Evolutionary conservation across 2,113 vertebrate species (phyloP), one percentile per base, ranked within the genome.

Genomic region (Albula goreensis): DNA sequence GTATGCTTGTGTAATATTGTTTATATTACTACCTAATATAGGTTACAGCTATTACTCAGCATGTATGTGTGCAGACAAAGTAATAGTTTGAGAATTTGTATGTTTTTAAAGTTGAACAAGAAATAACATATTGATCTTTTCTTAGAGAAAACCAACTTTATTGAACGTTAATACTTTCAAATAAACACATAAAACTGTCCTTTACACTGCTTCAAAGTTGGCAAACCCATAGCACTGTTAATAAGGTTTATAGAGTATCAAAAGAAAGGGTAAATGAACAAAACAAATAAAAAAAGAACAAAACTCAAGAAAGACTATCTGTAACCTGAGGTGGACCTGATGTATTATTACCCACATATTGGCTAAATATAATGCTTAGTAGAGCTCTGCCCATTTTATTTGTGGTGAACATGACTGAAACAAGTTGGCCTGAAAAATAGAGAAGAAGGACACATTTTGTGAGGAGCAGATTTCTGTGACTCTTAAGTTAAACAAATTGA

Each of bases 401-500:
- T 60, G 8, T 15, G 8, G 56, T 15, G 56, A 3, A 3, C 22
- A 19, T 19, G 17, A 66, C 60, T 22, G 60, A 49, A 53, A 81
- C 12, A 48, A 41, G 17, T 60, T 3, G 1, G 31, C 31, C 31
- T 41, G 31, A 81, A 11, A 82, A 53, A 80, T 88, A 86, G 84
- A 86, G 12, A 79, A 41, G 66, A 82, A 3, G 89, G 6, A 83
- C 78, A 81, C 57, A 66, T 89, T 85, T 79, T 88, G 63, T 56
- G 86, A 88, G 89, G 77, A 88, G 87, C 89, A 89, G 86, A 88
- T 90, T 92, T 91, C 90, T 91, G 86, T 90, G 83, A 87, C 82
- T 51, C 89, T 88, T 92, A 88, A 91, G 88, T 90, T 90, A 91
- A 80, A 87, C 80, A 89, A 87, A 89, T 56, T 82, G 88, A 80